Evolutionary conservation across 2,113 vertebrate genomes (phyloP).

Genomic region (Petrocephalus zakoni): DNA sequence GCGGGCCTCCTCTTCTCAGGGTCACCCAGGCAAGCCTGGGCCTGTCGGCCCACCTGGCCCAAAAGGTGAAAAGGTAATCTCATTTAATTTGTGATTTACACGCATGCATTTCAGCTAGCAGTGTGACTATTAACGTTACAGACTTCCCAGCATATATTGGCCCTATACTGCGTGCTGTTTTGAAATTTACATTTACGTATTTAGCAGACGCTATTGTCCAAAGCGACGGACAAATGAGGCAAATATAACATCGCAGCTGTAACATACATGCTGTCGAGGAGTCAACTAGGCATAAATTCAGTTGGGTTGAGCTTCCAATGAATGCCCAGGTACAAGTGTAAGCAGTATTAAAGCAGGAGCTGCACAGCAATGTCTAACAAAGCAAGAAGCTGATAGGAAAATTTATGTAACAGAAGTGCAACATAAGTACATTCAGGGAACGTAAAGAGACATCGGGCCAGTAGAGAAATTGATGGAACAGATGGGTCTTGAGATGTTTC

Average conservation of each 20-base stretch:
- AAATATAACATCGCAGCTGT: not conserved
- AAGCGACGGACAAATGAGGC: not conserved
- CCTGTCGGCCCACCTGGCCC: conserved; percentile 74
- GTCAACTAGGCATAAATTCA: not conserved
- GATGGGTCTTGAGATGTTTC: not conserved
- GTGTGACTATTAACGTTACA: not conserved
- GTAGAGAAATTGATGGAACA: not conserved
- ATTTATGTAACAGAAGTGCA: not conserved
- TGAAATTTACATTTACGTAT: not conserved
- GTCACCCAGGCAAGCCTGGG: conserved; percentile 76
- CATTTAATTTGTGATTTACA: not conserved
- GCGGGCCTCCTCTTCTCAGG: conserved; percentile 58
- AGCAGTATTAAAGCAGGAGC: not conserved
- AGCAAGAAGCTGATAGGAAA: not conserved
- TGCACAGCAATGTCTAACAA: not conserved
- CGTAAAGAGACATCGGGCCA: not conserved
- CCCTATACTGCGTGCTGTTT: not conserved
- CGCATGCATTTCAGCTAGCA: not conserved
- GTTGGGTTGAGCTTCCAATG: not conserved
- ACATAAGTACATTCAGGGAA: not conserved
- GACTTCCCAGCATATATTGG: not conserved
- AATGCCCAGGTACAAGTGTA: not conserved
- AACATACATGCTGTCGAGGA: not conserved
- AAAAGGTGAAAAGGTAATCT: conserved; percentile 92
- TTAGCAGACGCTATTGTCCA: not conserved